A percentile compares a stretch with the other conserved stretches of the same genome.
Evolutionary conservation across 2,888 invertebrate species (phyloP).

Genomic region (Andrena bucephala): DNA sequence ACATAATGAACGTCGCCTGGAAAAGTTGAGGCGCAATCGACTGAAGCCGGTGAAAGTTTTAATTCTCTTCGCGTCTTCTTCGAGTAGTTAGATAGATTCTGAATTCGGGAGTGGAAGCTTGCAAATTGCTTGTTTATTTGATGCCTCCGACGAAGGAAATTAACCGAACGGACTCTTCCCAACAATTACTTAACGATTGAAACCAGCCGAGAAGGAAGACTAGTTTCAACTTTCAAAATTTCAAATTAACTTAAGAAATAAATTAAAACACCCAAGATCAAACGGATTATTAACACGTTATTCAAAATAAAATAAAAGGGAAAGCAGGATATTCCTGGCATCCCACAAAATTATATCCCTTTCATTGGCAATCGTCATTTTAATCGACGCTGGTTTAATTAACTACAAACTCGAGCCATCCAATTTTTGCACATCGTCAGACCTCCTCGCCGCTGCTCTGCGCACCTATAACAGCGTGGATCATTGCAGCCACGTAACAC

Average conservation of each 20-base stretch:
- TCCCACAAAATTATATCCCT: too few relatives aligned
- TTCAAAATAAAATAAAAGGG: too few relatives aligned
- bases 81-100: constrained; percentile 38
- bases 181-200: background rate
- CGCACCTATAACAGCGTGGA: background rate
- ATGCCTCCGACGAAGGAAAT: background rate
- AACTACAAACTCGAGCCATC: too few relatives aligned
- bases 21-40: constrained; percentile 20
- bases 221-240: background rate
- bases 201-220: background rate
- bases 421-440: too few relatives aligned
- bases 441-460: too few relatives aligned
- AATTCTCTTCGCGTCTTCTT: constrained; percentile 48
- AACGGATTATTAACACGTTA: too few relatives aligned
- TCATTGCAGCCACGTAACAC: background rate
- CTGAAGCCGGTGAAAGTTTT: constrained; percentile 37
- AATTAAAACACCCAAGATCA: too few relatives aligned
- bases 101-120: background rate
- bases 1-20: constrained; percentile 31
- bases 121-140: constrained; percentile 39
- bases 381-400: too few relatives aligned
- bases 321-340: too few relatives aligned
- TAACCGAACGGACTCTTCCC: background rate
- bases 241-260: background rate
- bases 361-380: too few relatives aligned